Evolutionary conservation across 2,113 vertebrate species (phyloP).

Genomic region (Peucedramus taeniatus): DNA sequence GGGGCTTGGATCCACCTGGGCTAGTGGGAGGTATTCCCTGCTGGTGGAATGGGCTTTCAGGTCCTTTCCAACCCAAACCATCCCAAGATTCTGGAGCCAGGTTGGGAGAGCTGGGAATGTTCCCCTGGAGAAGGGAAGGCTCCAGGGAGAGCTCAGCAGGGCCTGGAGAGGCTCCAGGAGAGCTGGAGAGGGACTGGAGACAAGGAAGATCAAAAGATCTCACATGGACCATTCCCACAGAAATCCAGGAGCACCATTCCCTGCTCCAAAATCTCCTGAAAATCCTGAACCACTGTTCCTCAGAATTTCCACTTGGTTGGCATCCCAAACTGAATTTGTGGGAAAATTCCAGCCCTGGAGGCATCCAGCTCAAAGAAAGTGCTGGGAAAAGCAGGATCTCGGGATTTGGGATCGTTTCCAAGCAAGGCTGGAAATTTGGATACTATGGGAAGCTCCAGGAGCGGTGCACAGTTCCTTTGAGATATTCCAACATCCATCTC

Average conservation of each 20-base stretch:
- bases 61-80: accelerated
- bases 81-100: neutral
- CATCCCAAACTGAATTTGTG: neutral
- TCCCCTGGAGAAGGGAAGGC: neutral
- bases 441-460: neutral
- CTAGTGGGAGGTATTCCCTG: neutral
- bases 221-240: neutral
- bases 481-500: neutral
- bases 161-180: neutral
- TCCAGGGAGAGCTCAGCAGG: neutral
- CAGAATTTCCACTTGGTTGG: neutral
- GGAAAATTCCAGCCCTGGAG: neutral
- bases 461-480: accelerated
- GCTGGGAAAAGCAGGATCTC: neutral
- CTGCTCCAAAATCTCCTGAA: neutral
- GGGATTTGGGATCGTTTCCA: accelerated
- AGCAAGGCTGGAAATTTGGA: neutral
- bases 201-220: neutral
- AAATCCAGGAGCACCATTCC: neutral
- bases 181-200: neutral
- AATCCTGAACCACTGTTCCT: neutral
- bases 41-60: neutral
- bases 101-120: neutral
- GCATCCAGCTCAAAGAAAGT: neutral
- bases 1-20: neutral